phyloP scores from a whole-genome alignment of 1,140 invertebrate genomes.

The Orchestia grillus region DNA sequence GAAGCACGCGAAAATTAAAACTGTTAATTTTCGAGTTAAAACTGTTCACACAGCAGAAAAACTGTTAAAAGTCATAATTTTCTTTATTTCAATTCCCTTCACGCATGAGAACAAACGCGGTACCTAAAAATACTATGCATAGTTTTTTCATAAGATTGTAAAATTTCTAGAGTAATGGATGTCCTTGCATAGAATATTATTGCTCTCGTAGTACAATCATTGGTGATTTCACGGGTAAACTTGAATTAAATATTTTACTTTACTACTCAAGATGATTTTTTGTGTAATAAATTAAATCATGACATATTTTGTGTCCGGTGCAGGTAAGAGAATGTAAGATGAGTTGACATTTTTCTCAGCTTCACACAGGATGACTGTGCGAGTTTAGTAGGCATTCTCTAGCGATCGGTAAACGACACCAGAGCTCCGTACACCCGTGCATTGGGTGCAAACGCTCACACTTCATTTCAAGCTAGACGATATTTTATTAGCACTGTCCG shows the following conservation, averaged over 20 bases:
- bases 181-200: neutral
- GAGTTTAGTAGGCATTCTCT: too few species aligned
- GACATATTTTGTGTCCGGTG: too few species aligned
- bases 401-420: too few species aligned
- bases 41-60: too few species aligned
- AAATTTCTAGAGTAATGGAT: neutral
- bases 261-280: neutral
- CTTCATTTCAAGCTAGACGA: neutral
- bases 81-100: too few species aligned
- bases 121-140: neutral
- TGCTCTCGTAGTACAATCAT: neutral
- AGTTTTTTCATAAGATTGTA: neutral
- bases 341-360: too few species aligned
- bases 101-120: neutral
- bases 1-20: too few species aligned
- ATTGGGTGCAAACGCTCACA: neutral
- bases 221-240: neutral
- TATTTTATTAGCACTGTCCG: neutral
- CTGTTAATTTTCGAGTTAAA: too few species aligned
- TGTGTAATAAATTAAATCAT: neutral
- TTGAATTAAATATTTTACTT: neutral
- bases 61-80: too few species aligned
- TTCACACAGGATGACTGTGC: too few species aligned
- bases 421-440: too few species aligned
- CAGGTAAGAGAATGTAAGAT: too few species aligned